A percentile compares a stretch with the other conserved stretches of the same genome.
Conservation (phyloP, 2,797 vertebrate genomes). For the Anguilla megastoma region DNA sequence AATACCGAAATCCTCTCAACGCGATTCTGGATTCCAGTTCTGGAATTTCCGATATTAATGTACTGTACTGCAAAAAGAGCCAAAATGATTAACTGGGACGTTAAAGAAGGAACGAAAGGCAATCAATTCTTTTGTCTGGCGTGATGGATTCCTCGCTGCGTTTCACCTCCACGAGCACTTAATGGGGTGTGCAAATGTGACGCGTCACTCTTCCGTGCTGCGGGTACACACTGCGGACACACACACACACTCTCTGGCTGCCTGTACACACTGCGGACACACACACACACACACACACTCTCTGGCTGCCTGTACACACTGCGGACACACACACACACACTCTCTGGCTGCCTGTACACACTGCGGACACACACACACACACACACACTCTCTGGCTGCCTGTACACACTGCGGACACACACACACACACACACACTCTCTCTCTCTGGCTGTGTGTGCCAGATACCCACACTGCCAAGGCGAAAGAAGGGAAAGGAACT, state of each 20-base stretch:
- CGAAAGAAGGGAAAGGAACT: neutral
- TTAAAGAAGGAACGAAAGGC: neutral
- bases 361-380: neutral
- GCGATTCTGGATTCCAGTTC: neutral
- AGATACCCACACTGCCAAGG: neutral
- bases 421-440: neutral
- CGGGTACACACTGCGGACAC: neutral
- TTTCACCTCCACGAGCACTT: neutral
- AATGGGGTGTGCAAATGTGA: conserved; percentile 14
- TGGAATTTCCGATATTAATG: neutral
- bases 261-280: neutral
- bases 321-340: neutral
- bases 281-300: neutral
- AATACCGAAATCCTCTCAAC: neutral
- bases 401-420: neutral
- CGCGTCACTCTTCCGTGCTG: neutral
- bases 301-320: neutral
- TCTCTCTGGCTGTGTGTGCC: neutral
- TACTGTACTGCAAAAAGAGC: neutral
- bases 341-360: neutral
- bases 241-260: neutral
- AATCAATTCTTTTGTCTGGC: neutral
- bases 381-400: neutral
- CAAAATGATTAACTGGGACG: neutral
- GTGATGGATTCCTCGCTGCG: neutral